Conservation (phyloP, 2,888 invertebrate genomes). For the Gibbula magus region DNA sequence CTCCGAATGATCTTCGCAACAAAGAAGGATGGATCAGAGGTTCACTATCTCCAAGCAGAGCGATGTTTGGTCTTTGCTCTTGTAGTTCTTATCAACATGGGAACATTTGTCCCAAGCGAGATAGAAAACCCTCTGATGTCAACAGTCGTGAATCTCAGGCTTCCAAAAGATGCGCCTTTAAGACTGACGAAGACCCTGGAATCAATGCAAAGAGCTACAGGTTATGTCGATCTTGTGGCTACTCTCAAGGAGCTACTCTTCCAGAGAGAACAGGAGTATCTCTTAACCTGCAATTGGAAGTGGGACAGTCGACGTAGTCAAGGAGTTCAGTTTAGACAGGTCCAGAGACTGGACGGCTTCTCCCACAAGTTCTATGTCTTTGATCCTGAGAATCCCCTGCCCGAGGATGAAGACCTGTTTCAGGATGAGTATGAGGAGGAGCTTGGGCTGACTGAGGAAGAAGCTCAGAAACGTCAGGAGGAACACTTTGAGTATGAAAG, state of each 20-base stretch:
- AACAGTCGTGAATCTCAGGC: conserved; percentile 33
- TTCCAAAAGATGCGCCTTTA: conserved; percentile 36
- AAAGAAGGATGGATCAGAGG: conserved; percentile 30
- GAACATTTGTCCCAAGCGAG: conserved; percentile 37
- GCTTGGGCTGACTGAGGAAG: conserved; percentile 40
- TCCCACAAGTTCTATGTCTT: conserved; percentile 2
- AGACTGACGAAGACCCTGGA: conserved; percentile 38
- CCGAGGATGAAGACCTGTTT: conserved; percentile 8
- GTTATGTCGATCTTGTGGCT: conserved; percentile 39
- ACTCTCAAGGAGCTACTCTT: conserved; percentile 34
- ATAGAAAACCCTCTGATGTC: conserved; percentile 41
- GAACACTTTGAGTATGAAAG: conserved; percentile 28
- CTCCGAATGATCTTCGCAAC: conserved; percentile 28
- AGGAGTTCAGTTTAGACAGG: neutral
- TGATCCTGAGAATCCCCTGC: neutral
- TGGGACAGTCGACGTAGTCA: conserved; percentile 10
- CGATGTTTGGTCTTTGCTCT: conserved; percentile 49
- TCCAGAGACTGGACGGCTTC: conserved; percentile 14
- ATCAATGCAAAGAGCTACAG: conserved; percentile 32
- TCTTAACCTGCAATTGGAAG: conserved; percentile 44
- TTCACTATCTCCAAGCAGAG: conserved; percentile 46
- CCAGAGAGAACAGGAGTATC: conserved; percentile 36
- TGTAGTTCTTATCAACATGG: conserved; percentile 52
- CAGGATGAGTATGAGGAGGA: conserved; percentile 31
- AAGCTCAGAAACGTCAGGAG: conserved; percentile 35